A percentile compares a stretch with the other conserved stretches of the same genome.
Evolutionary conservation across 2,888 invertebrate species (phyloP).

Genomic region (Drosophila formosana): DNA sequence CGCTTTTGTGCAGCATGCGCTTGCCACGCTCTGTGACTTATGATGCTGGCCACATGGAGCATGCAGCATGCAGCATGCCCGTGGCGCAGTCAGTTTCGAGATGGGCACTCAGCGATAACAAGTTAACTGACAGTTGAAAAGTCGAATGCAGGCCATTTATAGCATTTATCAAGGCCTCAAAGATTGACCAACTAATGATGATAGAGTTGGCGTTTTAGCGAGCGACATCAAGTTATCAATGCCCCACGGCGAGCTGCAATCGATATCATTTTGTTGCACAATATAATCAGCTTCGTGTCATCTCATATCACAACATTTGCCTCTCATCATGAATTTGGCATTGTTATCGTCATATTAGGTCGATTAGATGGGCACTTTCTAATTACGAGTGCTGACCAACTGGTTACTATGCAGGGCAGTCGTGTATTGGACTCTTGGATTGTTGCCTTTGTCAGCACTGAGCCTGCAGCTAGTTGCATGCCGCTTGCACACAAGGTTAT

Average conservation of each 20-base stretch:
- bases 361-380: conserved; percentile 22
- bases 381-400: conserved; percentile 37
- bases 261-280: background rate
- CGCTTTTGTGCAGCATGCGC: conserved; percentile 26
- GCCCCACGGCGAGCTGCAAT: background rate
- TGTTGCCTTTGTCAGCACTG: conserved; percentile 41
- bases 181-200: background rate
- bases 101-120: conserved; percentile 66
- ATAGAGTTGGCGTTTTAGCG: background rate
- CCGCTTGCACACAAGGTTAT: conserved; percentile 61
- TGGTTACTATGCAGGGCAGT: background rate
- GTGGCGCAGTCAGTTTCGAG: conserved; percentile 39
- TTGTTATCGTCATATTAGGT: conserved; percentile 14
- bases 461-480: conserved; percentile 62
- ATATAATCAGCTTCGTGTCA: background rate
- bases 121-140: conserved; percentile 35
- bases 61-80: conserved; percentile 30
- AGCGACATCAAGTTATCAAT: background rate
- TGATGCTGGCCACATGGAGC: conserved; percentile 57
- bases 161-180: conserved; percentile 14
- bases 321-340: conserved; percentile 7
- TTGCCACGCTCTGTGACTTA: conserved; percentile 57
- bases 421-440: background rate
- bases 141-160: background rate
- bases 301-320: conserved; percentile 6